phyloP scores from a whole-genome alignment of 2,797 vertebrate genomes.

The Pelodytes ibericus region DNA sequence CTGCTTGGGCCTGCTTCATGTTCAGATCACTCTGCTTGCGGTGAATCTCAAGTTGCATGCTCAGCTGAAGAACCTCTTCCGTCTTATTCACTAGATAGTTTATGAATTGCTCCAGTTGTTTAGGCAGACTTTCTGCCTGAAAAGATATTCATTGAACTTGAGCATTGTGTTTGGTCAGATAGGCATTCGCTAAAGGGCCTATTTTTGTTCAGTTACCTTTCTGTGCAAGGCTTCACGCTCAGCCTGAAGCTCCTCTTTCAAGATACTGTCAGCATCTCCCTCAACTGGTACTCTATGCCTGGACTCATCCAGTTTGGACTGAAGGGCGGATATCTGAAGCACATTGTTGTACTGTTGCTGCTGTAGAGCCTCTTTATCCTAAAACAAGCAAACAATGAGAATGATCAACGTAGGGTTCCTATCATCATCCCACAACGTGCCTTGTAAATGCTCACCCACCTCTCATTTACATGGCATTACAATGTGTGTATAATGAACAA shows the following conservation, averaged over 20 bases:
- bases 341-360: constrained; percentile 83
- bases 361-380: constrained; percentile 89
- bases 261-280: constrained; percentile 61
- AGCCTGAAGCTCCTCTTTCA: constrained; percentile 74
- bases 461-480: no score
- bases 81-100: constrained; percentile 76
- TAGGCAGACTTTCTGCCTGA: constrained; percentile 76
- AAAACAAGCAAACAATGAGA: constrained; percentile 12
- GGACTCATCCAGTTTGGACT: constrained; percentile 83
- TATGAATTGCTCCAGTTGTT: constrained; percentile 79
- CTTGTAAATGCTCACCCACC: no score
- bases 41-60: constrained; percentile 77
- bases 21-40: constrained; percentile 63
- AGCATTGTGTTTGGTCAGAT: no score
- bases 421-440: no score
- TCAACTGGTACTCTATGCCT: constrained; percentile 73
- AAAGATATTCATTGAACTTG: no score
- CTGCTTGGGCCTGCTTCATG: constrained; percentile 64
- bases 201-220: constrained; percentile 60
- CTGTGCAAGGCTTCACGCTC: constrained; percentile 72
- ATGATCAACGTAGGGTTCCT: no score
- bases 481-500: no score
- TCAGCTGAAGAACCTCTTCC: constrained; percentile 79
- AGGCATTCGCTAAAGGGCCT: no score
- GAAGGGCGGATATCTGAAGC: constrained; percentile 85